Conservation (phyloP, 1,140 invertebrate genomes). For the Drosophila tsacasi region DNA sequence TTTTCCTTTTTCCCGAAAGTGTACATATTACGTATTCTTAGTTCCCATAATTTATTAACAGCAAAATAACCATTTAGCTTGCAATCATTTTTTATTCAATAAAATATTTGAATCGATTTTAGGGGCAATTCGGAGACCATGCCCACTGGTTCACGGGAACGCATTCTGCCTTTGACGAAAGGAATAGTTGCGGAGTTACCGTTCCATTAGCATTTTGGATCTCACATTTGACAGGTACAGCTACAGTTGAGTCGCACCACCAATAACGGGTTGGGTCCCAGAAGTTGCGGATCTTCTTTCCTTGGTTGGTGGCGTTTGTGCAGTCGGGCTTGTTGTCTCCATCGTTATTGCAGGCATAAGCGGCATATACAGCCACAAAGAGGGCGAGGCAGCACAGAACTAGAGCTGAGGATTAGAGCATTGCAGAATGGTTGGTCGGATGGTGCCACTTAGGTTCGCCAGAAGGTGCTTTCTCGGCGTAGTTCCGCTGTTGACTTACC, state of each 20-base stretch:
- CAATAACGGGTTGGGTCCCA: constrained; percentile 59
- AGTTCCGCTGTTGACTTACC: constrained; percentile 39
- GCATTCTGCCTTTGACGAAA: rapidly evolving
- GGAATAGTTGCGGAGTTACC: background rate
- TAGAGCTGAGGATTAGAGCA: constrained; percentile 24
- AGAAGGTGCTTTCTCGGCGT: background rate
- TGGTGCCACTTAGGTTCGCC: background rate
- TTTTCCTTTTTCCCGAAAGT: background rate
- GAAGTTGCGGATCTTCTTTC: constrained; percentile 28
- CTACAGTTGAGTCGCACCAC: background rate
- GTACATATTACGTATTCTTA: background rate
- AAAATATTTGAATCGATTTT: background rate
- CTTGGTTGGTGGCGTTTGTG: background rate
- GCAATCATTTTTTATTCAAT: constrained; percentile 10
- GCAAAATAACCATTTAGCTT: background rate
- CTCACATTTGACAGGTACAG: background rate
- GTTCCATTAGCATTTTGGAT: rapidly evolving
- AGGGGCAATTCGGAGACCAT: background rate
- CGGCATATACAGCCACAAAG: constrained; percentile 19
- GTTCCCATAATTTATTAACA: background rate
- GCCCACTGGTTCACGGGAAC: rapidly evolving
- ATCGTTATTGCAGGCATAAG: constrained; percentile 31
- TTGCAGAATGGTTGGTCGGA: background rate
- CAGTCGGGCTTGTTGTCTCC: constrained; percentile 37
- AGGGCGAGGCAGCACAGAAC: constrained; percentile 37